A percentile compares a stretch with the other conserved stretches of the same genome.
Evolutionary conservation across 2,888 invertebrate species (phyloP).

Genomic region (Elysia crispata): DNA sequence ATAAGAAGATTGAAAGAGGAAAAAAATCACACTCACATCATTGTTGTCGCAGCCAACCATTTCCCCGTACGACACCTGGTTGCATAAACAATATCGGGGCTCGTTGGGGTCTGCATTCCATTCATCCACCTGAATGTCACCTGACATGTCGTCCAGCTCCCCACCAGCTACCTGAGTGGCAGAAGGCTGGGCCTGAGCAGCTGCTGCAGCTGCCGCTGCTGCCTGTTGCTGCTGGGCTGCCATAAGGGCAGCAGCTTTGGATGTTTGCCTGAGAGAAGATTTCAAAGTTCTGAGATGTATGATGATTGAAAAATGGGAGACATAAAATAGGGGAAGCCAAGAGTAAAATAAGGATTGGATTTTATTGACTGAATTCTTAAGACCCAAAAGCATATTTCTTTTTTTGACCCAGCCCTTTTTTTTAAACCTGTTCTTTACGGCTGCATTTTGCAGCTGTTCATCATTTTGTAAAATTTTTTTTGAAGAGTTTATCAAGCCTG

Average conservation of each 20-base stretch:
- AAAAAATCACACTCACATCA: conserved; percentile 83
- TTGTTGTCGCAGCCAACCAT: conserved; percentile 99
- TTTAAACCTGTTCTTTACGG: too few species aligned
- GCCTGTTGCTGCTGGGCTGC: conserved; percentile 68
- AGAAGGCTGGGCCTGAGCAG: conserved; percentile 76
- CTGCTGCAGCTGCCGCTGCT: conserved; percentile 58
- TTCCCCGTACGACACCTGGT: conserved; percentile 97
- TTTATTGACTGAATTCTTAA: too few species aligned
- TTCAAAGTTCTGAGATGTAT: too few species aligned
- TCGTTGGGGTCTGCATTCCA: conserved; percentile 98
- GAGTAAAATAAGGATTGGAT: too few species aligned
- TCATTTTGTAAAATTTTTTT: too few species aligned
- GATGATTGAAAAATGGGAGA: too few species aligned
- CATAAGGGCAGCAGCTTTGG: conserved; percentile 65
- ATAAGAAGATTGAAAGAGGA: not conserved
- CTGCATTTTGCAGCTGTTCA: too few species aligned
- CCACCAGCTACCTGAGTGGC: conserved; percentile 53
- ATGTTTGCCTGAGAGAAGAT: conserved; percentile 60
- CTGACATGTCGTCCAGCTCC: conserved; percentile 70
- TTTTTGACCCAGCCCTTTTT: too few species aligned
- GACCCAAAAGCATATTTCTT: too few species aligned
- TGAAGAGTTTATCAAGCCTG: too few species aligned
- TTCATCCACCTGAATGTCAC: conserved; percentile 79
- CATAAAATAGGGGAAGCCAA: too few species aligned
- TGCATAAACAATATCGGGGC: conserved; percentile 96